Percentiles rank a stretch among this genome's conserved stretches.
These are phyloP conservation scores for Carettochelys insculpta DNA, from an alignment of 2,113 vertebrate genomes.

Conservation along the genomic window DNA sequence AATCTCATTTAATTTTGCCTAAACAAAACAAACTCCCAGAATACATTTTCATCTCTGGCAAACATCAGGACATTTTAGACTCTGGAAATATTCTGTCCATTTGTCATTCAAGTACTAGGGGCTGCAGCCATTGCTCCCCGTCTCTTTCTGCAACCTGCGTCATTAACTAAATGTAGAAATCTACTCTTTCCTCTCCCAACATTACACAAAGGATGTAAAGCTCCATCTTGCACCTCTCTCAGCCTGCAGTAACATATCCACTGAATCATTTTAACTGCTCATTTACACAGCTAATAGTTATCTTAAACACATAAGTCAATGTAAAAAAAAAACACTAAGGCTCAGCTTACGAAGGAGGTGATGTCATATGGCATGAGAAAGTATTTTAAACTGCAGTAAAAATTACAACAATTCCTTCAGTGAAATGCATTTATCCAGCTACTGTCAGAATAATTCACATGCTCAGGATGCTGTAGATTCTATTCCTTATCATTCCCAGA, in stretches of 20 bases:
- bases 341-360: background rate
- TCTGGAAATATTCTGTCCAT: background rate
- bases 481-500: background rate
- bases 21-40: background rate
- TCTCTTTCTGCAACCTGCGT: background rate
- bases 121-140: background rate
- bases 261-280: background rate
- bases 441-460: background rate
- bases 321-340: background rate
- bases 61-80: background rate
- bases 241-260: background rate
- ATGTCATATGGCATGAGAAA: background rate
- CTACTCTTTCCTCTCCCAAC: background rate
- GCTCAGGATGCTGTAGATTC: background rate
- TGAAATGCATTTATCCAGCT: background rate
- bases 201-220: accelerated
- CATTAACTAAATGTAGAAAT: background rate
- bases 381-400: background rate
- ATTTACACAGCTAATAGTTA: background rate
- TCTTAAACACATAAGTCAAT: accelerated
- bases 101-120: background rate
- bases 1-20: background rate
- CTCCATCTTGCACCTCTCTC: background rate
- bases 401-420: background rate
- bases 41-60: background rate